Base-by-base conservation (phyloP, 2,888 invertebrate species). In the Ennomos erosarius region DNA sequence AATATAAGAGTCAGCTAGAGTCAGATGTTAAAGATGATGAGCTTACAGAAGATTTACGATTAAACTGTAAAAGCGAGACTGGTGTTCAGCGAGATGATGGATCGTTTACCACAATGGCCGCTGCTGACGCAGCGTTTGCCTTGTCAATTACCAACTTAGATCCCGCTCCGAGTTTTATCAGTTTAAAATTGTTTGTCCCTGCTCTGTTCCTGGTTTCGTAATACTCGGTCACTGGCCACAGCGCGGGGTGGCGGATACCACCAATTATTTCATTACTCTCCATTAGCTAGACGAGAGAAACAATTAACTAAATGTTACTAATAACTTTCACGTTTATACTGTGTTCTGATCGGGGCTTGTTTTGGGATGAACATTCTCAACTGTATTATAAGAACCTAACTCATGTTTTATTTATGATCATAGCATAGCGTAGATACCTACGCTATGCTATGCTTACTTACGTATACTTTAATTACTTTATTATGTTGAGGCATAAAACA, bases 261-360 rank as follows among this genome's bases (percentile, higher is more conserved):
- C 64, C 85, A 87, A 87, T 90, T 88, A 87, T 83, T 85, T 78
- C 73, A 88, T 89, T 85, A 84, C 53, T 53, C 60, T 71, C 75
- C 63, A 83, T 85, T 79, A 79, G 70, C 68, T 64, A 61, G 57
- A 62, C 56, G 61, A 57, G 59, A 55, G 55, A 33, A 47, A 65
- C 65, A 76, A 76, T 78, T 72, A 73, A 73, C 71, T 62, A 57
- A 70, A 71, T 72, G 55, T 72, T 65, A 67, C 60, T 57, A 68
- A 69, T 63, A 66, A 75, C 76, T 75, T 77, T 76, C 76, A 66
- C 70, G 63, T 61, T 54, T 50, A 2, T 8, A 46, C 45, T 56
- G 69, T 71, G 26, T 68, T 53, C 11, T 33, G 16, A 13, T 33
- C 26, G 6, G 26, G 6, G 3, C 1, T 16, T 16, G 16, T 16